Percentiles rank a stretch among this genome's conserved stretches.
These are phyloP conservation scores for Chaetodon trifasciatus DNA, from an alignment of 2,797 vertebrate genomes.

Conservation along the genomic window DNA sequence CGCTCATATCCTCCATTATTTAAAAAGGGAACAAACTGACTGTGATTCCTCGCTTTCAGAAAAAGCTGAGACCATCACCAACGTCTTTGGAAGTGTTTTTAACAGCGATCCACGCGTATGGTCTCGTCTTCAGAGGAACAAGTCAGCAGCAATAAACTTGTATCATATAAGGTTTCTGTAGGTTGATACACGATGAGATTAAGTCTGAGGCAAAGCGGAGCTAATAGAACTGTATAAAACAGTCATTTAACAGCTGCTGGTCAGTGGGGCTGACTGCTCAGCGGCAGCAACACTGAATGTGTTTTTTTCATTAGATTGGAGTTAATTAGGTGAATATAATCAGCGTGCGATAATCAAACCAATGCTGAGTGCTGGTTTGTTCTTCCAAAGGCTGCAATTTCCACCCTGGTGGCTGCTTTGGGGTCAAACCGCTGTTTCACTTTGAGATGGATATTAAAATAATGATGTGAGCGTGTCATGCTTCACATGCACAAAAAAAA, in stretches of 20 bases:
- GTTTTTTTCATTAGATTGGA: slow-evolving; percentile 62
- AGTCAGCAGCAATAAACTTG: neutral
- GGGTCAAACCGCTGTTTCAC: slow-evolving; percentile 76
- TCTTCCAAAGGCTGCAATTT: slow-evolving; percentile 72
- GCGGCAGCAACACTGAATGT: slow-evolving; percentile 25
- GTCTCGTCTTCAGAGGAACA: slow-evolving; percentile 22
- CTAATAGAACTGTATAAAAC: slow-evolving; percentile 23
- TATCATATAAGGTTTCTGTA: neutral
- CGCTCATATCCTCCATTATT: slow-evolving; percentile 59
- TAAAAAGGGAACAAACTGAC: slow-evolving; percentile 37
- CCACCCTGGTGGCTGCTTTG: slow-evolving; percentile 58
- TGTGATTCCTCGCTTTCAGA: slow-evolving; percentile 9
- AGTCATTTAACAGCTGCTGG: slow-evolving; percentile 47
- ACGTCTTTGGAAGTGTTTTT: slow-evolving; percentile 7
- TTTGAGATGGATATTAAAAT: slow-evolving; percentile 81
- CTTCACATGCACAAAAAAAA: slow-evolving; percentile 59
- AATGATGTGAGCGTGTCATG: slow-evolving; percentile 76
- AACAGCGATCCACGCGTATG: slow-evolving; percentile 8
- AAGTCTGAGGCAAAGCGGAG: slow-evolving; percentile 26
- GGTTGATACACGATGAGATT: neutral
- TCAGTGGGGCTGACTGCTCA: slow-evolving; percentile 46
- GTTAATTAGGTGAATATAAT: slow-evolving; percentile 78
- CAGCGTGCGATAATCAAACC: slow-evolving; percentile 76
- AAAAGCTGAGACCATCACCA: slow-evolving; percentile 18
- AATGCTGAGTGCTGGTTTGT: slow-evolving; percentile 65